Evolutionary conservation across 2,113 vertebrate species (phyloP).

Genomic region (Calidris pygmaea): DNA sequence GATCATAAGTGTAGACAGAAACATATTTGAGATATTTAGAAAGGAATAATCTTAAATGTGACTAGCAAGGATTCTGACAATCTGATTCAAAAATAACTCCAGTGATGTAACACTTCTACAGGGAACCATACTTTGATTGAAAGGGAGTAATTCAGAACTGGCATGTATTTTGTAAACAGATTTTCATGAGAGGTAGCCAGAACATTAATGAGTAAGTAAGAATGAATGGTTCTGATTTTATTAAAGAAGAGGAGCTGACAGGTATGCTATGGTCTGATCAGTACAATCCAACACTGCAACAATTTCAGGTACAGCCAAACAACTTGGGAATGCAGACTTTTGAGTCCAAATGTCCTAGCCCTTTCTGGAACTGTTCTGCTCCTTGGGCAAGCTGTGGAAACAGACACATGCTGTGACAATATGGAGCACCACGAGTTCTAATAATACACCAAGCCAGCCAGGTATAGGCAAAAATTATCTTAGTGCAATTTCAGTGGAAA

Average conservation of each 20-base stretch:
- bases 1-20: neutral
- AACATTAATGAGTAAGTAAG: neutral
- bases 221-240: neutral
- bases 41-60: neutral
- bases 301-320: neutral
- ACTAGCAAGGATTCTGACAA: neutral
- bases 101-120: neutral
- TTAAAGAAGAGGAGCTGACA: neutral
- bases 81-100: neutral
- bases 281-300: fast-evolving
- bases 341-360: neutral
- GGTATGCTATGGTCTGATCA: neutral
- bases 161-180: neutral
- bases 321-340: neutral
- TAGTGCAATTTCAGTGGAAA: neutral
- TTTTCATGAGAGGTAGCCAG: neutral
- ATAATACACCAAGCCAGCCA: neutral
- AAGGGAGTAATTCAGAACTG: neutral
- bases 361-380: neutral
- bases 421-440: fast-evolving
- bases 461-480: neutral
- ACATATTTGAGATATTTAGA: neutral
- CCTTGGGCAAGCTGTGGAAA: neutral
- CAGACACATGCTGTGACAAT: neutral
- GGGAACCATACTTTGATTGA: neutral